Evolutionary conservation across 2,113 vertebrate genomes (phyloP).

Genomic region (Hydrochoerus hydrochaeris): DNA sequence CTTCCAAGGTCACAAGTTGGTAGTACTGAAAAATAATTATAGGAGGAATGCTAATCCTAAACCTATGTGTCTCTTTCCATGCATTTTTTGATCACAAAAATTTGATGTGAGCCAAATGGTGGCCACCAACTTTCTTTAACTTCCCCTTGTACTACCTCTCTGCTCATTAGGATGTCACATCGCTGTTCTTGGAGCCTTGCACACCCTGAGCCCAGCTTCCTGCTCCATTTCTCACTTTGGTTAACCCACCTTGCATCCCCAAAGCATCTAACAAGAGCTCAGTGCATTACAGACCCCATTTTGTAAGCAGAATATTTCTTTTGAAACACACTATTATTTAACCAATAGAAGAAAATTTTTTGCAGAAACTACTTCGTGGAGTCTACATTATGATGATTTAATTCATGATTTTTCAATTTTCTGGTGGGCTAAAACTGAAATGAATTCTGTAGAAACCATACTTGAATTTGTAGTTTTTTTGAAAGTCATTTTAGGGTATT

Average conservation of each 20-base stretch:
- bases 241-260: not conserved
- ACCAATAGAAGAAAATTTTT: not conserved
- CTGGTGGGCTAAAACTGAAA: not conserved
- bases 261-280: not conserved
- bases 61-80: not conserved
- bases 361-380: not conserved
- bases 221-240: not conserved
- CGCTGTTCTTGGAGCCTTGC: not conserved
- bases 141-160: not conserved
- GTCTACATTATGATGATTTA: not conserved
- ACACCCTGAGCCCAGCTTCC: too few species aligned
- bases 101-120: not conserved
- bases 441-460: not conserved
- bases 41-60: not conserved
- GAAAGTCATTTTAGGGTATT: not conserved
- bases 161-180: fast-evolving
- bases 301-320: too few species aligned
- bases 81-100: not conserved
- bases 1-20: not conserved
- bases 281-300: not conserved
- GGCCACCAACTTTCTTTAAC: not conserved
- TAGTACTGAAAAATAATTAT: not conserved
- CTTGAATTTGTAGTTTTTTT: not conserved
- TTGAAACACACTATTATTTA: not conserved
- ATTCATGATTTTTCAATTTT: not conserved